Base-by-base conservation (phyloP, 2,113 vertebrate genomes). In the Lamprologus sp. region DNA sequence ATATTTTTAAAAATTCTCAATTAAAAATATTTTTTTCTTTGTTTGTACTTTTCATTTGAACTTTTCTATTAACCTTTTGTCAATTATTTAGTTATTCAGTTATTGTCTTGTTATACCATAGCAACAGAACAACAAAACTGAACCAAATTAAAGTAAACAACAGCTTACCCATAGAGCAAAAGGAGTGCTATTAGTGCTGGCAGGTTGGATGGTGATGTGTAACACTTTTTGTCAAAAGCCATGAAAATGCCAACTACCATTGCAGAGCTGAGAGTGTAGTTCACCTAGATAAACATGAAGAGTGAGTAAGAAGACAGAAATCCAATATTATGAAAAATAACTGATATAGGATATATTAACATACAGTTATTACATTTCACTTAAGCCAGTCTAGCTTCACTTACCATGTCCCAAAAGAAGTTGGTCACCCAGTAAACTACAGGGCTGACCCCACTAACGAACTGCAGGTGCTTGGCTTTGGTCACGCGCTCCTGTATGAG, bases 391-490 rank as follows among this genome's bases (percentile, higher is more conserved):
- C 23, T 37, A 19, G 33, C 47, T 40, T 47, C 31, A 84, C 63
- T 70, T 11, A 99, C 98, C 75, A 99, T 97, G 93, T 99, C 99
- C 99, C 98, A 99, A 89, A 97, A 92, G 95, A 99, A 99, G 95
- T 98, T 99, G 87, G 98, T 96, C 65, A 98, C 54, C 99, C 99
- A 99, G 94, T 99, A 99, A 70, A 97, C 93, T 2, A 89, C 21
- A 40, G 98, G 97, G 86, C 96, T 99, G 93, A 99, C 97, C 15
- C 99, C 99, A 5, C 98, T 99, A 90, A 99, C 96, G 84, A 99
- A 97, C 95, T 99, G 99, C 70, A 99, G 97, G 86, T 99, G 98
- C 51, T 98, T 99, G 89, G 98, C 98, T 92, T 99, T 99, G 54
- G 97, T 98, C 85, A 97, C 97, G 1, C 97, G 97, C 92, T 99